Conservation (phyloP, 2,113 vertebrate species). For the Psilopsiagon aymara region DNA sequence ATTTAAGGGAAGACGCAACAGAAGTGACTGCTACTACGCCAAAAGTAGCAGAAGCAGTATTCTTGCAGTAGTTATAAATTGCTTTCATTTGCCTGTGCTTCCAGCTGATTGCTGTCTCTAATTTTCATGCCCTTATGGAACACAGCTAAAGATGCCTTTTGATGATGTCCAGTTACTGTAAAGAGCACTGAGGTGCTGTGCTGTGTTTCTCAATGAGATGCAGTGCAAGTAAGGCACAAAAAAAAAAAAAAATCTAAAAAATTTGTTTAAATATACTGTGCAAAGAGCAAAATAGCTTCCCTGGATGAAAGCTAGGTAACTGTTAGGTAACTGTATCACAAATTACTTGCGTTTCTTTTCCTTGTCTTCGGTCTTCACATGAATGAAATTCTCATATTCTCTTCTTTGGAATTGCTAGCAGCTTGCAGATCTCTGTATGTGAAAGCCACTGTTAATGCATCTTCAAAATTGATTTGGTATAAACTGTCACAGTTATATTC, state of each 20-base stretch:
- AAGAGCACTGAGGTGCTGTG: background rate
- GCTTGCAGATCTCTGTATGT: background rate
- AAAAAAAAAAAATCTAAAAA: background rate
- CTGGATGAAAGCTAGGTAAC: background rate
- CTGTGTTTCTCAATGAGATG: background rate
- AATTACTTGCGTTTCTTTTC: background rate
- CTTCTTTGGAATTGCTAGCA: background rate
- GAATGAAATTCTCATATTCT: background rate
- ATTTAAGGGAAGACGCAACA: background rate
- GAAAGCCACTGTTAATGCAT: background rate
- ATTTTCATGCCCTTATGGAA: background rate
- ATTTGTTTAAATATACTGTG: background rate
- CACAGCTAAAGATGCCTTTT: conserved; percentile 4
- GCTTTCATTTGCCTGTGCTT: background rate
- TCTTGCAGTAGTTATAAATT: background rate
- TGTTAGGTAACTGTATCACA: background rate
- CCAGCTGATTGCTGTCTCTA: background rate
- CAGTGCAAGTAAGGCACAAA: background rate
- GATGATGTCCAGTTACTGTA: background rate
- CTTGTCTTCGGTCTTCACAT: background rate
- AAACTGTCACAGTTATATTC: background rate
- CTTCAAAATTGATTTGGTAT: background rate
- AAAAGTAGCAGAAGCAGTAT: background rate
- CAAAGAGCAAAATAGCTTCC: background rate
- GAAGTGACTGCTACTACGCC: background rate